Conservation (phyloP, 2,888 invertebrate species). For the Aspidapion aeneum region DNA sequence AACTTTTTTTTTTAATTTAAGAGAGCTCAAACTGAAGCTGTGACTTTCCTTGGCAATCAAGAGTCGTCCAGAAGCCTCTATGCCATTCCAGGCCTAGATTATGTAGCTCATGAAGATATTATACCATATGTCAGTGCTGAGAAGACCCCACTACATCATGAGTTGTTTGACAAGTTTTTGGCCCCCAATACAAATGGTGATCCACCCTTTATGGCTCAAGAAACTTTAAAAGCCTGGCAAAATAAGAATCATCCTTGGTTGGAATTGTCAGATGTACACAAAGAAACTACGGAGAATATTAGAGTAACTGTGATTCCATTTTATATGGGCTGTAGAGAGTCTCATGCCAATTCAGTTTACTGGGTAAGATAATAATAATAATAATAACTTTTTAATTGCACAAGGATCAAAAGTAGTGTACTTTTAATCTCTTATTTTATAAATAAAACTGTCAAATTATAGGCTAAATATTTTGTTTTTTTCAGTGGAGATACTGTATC, state of each 20-base stretch:
- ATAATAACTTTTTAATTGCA: slow-evolving; percentile 1
- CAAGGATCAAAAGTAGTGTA: background rate
- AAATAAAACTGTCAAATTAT: no score
- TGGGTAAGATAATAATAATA: slow-evolving; percentile 61
- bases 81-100: slow-evolving; percentile 96
- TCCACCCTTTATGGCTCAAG: slow-evolving; percentile 84
- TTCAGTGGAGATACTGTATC: slow-evolving; percentile 96
- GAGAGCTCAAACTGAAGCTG: slow-evolving; percentile 98
- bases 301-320: slow-evolving; percentile 98
- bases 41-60: slow-evolving; percentile 94
- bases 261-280: slow-evolving; percentile 93
- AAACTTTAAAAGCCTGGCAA: slow-evolving; percentile 92
- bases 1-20: slow-evolving; percentile 44
- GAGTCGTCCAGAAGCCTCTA: slow-evolving; percentile 93
- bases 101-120: slow-evolving; percentile 97
- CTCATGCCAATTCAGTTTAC: slow-evolving; percentile 87
- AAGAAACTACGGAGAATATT: slow-evolving; percentile 94
- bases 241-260: slow-evolving; percentile 97
- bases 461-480: slow-evolving; percentile 45
- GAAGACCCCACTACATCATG: slow-evolving; percentile 87
- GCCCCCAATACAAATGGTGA: slow-evolving; percentile 78
- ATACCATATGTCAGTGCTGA: slow-evolving; percentile 91
- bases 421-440: no score
- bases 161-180: slow-evolving; percentile 94
- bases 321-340: slow-evolving; percentile 93